These are phyloP conservation scores for Delichon dasypus DNA, from an alignment of 2,797 vertebrate genomes.

Conservation along the genomic window DNA sequence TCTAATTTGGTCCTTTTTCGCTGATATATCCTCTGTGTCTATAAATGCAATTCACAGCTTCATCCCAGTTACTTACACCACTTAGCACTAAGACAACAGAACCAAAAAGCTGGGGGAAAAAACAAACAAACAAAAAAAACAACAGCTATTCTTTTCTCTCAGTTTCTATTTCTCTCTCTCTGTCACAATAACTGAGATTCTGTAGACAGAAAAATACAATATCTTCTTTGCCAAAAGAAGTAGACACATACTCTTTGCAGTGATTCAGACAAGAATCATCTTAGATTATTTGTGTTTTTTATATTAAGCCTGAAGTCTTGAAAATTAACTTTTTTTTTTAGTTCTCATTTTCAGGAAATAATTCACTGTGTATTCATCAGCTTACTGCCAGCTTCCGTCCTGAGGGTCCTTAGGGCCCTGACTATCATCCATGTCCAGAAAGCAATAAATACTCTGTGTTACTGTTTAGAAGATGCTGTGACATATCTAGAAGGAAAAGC, in stretches of 20 bases:
- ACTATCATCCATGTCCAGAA: neutral
- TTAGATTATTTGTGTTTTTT: neutral
- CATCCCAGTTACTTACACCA: neutral
- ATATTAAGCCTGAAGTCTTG: neutral
- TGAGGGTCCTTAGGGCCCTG: neutral
- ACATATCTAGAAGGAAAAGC: neutral
- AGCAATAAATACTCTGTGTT: neutral
- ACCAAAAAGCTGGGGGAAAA: neutral
- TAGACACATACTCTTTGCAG: neutral
- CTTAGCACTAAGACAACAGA: neutral
- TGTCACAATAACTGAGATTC: neutral
- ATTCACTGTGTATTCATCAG: neutral
- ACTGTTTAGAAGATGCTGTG: neutral
- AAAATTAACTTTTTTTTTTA: neutral
- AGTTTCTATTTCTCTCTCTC: neutral
- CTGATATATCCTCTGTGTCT: neutral
- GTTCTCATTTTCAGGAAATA: neutral
- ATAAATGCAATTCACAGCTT: constrained; percentile 14
- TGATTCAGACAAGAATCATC: neutral
- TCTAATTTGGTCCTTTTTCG: neutral
- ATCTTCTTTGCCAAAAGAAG: neutral
- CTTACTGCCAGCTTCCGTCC: neutral
- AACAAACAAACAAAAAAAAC: neutral
- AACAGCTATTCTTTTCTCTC: neutral
- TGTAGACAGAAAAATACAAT: neutral